Evolutionary conservation across 1,140 invertebrate genomes (phyloP).

Genomic region (Gonioctena quinquepunctata): DNA sequence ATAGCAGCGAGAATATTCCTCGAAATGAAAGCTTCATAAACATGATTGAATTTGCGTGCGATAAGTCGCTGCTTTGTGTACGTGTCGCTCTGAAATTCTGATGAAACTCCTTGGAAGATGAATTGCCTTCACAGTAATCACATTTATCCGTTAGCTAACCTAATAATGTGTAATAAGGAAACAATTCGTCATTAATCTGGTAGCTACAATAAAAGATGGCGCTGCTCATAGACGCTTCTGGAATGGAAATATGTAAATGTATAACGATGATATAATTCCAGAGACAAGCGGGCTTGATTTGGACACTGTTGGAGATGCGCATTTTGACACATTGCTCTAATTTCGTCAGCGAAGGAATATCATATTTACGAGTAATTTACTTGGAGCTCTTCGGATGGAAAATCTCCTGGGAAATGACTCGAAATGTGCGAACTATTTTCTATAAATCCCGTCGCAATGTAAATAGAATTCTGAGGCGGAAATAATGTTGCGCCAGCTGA

Average conservation of each 20-base stretch:
- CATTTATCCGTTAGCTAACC: constrained; percentile 33
- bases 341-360: constrained; percentile 30
- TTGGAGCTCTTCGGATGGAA: background rate
- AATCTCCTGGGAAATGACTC: background rate
- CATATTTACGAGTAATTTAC: constrained; percentile 33
- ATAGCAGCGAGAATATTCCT: too few species aligned
- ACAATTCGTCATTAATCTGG: constrained; percentile 40
- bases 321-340: constrained; percentile 32
- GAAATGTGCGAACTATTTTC: background rate
- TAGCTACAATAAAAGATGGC: constrained; percentile 35
- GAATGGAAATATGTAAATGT: constrained; percentile 39
- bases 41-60: background rate
- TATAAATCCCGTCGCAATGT: too few species aligned
- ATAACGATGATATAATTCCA: constrained; percentile 21
- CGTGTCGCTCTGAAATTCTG: constrained; percentile 11
- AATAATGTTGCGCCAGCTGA: too few species aligned
- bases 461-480: too few species aligned
- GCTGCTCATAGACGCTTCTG: constrained; percentile 20
- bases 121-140: constrained; percentile 31
- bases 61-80: background rate
- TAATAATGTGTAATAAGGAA: constrained; percentile 38
- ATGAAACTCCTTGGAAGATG: constrained; percentile 25
- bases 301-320: constrained; percentile 30
- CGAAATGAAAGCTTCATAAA: background rate
- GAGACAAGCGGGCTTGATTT: constrained; percentile 37